Evolutionary conservation across 2,113 vertebrate genomes (phyloP), one percentile per base, ranked within the genome.

Genomic region (Hoplias malabaricus): DNA sequence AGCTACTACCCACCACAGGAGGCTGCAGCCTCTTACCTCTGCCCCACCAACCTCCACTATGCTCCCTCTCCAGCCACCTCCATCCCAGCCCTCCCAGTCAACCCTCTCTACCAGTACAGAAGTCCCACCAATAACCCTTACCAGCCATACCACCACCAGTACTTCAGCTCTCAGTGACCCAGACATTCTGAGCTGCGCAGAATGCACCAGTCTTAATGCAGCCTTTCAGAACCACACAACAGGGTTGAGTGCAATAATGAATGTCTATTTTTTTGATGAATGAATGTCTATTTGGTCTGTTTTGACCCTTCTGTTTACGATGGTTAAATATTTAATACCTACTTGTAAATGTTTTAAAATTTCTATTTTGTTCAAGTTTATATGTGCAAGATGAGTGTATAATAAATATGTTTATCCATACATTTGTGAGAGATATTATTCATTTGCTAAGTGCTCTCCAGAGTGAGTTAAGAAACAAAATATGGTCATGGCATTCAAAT

Each of bases 221-320:
- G 38, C 1, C 38, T 68, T 40, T 43, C 54, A 75, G 33, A 46
- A 4, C 25, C 23, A 2, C 46, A 75, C 80, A 71, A 78, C 67
- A 79, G 81, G 86, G 82, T 83, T 53, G 48, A 75, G 89, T 90
- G 90, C 90, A 91, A 91, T 88, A 86, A 81, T 76, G n/a, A 67
- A 40, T 79, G 69, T 83, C 38, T 66, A 48, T 72, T 46, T 71
- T 66, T 82, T 12, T n/a, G n/a, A n/a, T n/a, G n/a, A 86, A 81
- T 76, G n/a, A 67, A 40, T 79, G 69, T 83, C 38, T 66, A 48
- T 72, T 46, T 71, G n/a, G n/a, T n/a, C n/a, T n/a, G n/a, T 66
- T 82, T 12, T 83, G 40, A 43, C 50, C 76, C 19, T 65, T 42
- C 10, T 62, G 76, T 65, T 81, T 86, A 57, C 78, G 75, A 11